phyloP scores from a whole-genome alignment of 2,797 vertebrate species.

The Gouania willdenowi region DNA sequence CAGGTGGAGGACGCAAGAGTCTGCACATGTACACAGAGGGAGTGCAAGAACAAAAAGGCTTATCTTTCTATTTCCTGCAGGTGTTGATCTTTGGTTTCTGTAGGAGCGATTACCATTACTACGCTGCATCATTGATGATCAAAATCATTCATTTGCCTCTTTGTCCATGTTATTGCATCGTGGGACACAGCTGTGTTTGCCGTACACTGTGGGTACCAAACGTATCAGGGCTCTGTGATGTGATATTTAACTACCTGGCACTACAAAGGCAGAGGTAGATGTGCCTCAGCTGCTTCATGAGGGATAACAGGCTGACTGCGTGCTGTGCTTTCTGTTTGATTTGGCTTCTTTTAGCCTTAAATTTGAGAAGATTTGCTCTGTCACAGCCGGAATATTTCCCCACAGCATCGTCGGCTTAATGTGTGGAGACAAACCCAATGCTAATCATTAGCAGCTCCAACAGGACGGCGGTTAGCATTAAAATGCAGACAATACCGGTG shows the following conservation, averaged over 20 bases:
- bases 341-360: constrained; percentile 33
- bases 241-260: constrained; percentile 18
- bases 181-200: not conserved
- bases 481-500: too few relatives aligned
- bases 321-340: constrained; percentile 19
- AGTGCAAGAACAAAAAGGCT: not conserved
- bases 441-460: too few relatives aligned
- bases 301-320: constrained; percentile 6
- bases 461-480: too few relatives aligned
- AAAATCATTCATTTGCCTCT: constrained; percentile 4
- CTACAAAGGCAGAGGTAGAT: not conserved
- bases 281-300: constrained; percentile 11
- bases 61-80: not conserved
- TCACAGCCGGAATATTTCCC: too few relatives aligned
- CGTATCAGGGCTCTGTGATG: not conserved
- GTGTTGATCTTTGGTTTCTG: constrained; percentile 1
- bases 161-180: not conserved
- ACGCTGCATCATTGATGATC: constrained; percentile 11
- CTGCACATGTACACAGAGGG: constrained; percentile 14
- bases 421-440: too few relatives aligned
- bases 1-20: too few relatives aligned
- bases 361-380: constrained; percentile 28
- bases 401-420: too few relatives aligned
- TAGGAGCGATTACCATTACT: constrained; percentile 5
- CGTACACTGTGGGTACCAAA: not conserved